phyloP scores from a whole-genome alignment of 2,113 vertebrate species.

The Zosterops borbonicus region DNA sequence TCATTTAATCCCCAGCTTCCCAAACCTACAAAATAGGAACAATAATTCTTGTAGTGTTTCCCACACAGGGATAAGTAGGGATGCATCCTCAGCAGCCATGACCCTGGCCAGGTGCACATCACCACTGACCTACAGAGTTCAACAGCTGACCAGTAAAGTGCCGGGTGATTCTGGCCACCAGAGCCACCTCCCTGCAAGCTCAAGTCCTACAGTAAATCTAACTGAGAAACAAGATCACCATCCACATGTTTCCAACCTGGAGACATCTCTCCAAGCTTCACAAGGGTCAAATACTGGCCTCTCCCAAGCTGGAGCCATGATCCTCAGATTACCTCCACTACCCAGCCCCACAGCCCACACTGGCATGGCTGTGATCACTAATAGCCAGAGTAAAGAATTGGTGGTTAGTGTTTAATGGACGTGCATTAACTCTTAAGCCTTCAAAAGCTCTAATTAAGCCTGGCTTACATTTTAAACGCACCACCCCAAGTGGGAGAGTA shows the following conservation, averaged over 20 bases:
- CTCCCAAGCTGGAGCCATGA: background rate
- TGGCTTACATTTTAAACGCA: constrained; percentile 27
- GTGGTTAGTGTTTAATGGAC: constrained; percentile 8
- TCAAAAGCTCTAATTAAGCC: constrained; percentile 50
- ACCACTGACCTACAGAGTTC: rapidly evolving
- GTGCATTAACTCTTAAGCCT: background rate
- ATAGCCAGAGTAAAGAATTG: background rate
- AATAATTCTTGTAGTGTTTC: background rate
- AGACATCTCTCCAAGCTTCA: background rate
- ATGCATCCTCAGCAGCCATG: background rate
- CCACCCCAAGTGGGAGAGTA: background rate
- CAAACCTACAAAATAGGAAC: background rate
- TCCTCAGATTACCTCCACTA: background rate
- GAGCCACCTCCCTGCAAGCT: background rate
- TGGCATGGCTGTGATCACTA: background rate
- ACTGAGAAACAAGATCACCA: background rate
- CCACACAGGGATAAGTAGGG: background rate
- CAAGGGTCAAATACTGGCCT: background rate
- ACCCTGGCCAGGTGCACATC: background rate
- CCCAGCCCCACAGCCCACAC: background rate
- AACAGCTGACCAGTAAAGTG: background rate
- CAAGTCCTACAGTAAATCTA: background rate
- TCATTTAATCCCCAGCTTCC: constrained; percentile 21
- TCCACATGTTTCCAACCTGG: background rate
- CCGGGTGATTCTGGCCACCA: background rate